phyloP scores from a whole-genome alignment of 2,888 invertebrate genomes.

The Elegia similella region DNA sequence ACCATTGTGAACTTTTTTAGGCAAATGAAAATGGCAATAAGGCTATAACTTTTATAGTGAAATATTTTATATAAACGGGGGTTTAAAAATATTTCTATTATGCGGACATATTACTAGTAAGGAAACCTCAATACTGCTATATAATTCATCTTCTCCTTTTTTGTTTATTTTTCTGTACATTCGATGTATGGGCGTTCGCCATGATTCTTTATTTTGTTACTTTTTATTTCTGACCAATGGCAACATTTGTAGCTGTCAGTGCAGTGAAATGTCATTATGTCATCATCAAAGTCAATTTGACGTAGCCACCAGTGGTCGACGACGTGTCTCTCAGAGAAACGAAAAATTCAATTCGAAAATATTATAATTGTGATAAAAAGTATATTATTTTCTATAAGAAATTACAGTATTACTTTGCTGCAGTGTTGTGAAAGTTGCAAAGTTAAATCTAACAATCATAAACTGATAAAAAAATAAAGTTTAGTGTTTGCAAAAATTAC shows the following conservation, averaged over 20 bases:
- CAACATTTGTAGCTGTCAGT: background rate
- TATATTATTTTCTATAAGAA: background rate
- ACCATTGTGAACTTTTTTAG: too few relatives aligned
- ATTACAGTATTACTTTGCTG: background rate
- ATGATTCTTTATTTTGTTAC: background rate
- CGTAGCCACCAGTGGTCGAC: background rate
- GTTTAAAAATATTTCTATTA: too few relatives aligned
- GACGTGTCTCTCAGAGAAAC: slow-evolving; percentile 3
- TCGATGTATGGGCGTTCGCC: too few relatives aligned
- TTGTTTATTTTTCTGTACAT: too few relatives aligned
- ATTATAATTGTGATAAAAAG: background rate
- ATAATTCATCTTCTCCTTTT: too few relatives aligned
- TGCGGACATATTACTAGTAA: too few relatives aligned
- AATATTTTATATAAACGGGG: too few relatives aligned
- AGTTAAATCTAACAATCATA: too few relatives aligned
- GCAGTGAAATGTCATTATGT: background rate
- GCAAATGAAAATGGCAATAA: too few relatives aligned
- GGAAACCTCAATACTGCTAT: too few relatives aligned
- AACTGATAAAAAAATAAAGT: slow-evolving; percentile 3
- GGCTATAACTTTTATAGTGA: too few relatives aligned
- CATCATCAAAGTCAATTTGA: background rate
- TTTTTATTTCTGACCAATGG: background rate
- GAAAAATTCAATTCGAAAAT: background rate
- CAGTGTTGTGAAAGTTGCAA: slow-evolving; percentile 7
- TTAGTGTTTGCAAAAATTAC: slow-evolving; percentile 9